A percentile compares a stretch with the other conserved stretches of the same genome.
These are phyloP conservation scores for Petromus typicus DNA, from an alignment of 2,113 vertebrate species.

Conservation along the genomic window DNA sequence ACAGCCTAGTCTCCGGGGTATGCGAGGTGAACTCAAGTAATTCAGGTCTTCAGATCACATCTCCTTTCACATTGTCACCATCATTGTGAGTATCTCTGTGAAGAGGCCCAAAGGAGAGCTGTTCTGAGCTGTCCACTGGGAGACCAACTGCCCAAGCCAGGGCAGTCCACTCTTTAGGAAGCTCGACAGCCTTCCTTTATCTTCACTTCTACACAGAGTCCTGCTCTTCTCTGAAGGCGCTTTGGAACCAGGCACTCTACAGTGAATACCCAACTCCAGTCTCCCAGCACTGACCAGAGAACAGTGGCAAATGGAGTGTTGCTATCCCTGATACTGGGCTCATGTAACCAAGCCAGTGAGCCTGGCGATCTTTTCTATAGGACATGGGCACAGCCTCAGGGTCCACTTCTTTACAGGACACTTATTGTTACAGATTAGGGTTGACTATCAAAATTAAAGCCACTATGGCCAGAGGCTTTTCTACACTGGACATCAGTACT, in stretches of 20 bases:
- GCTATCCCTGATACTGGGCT: background rate
- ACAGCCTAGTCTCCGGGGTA: background rate
- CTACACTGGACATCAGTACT: background rate
- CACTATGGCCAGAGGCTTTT: background rate
- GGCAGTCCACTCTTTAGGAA: background rate
- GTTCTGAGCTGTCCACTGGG: background rate
- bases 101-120: background rate
- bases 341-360: background rate
- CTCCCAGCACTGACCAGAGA: background rate
- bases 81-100: background rate
- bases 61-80: background rate
- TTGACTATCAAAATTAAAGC: background rate
- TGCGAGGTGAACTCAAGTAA: background rate
- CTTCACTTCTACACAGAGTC: background rate
- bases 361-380: background rate
- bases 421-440: background rate
- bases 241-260: background rate
- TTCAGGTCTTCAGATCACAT: background rate
- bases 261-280: background rate
- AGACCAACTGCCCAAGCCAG: background rate
- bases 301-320: background rate
- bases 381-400: background rate
- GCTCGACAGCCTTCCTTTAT: background rate
- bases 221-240: background rate
- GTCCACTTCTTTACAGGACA: background rate